Evolutionary conservation across 2,888 invertebrate genomes (phyloP), one percentile per base, ranked within the genome.

Genomic region (Drepanosiphum platanoidis): DNA sequence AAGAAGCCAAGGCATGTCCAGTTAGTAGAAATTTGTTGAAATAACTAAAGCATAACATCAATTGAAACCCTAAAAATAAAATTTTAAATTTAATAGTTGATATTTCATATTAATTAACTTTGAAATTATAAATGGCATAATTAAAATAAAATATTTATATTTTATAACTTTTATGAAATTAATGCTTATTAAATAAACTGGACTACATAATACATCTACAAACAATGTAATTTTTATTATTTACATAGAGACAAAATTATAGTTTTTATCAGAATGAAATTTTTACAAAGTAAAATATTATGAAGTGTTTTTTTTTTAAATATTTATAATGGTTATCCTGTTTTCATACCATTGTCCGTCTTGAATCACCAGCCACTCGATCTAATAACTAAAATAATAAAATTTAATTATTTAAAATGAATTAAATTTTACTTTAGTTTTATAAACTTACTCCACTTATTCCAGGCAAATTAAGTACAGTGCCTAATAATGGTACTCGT

Each of bases 401-500:
- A n/a, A 70, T 39, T 22, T 1, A 58, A 71, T 30, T 36, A 66
- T n/a, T n/a, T n/a, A 80, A 52, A 30, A 39, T 27, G 22, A 80
- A 58, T 52, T 36, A 1, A 52, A 15, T 36, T n/a, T n/a, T 34
- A 27, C 32, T 30, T 27, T 30, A 72, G 34, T 61, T 30, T 71
- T 39, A 27, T 32, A 78, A 84, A 92, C 93, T 91, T 91, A 95
- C 94, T 91, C 94, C 93, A 91, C 95, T 93, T 88, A 99, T 94
- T 86, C 96, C 94, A 52, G 99, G 97, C 88, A 98, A 91, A 90
- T 94, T 96, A 72, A 99, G 92, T 87, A 99, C 88, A 13, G 94
- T 94, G 27, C 98, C 98, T 86, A 99, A 89, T 11, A 98, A 92
- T 82, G 99, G 99, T 87, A 99, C 94, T 90, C 97, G 93, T 89